Evolutionary conservation across 2,888 invertebrate genomes (phyloP).

Genomic region (Drosophila multiciliata): DNA sequence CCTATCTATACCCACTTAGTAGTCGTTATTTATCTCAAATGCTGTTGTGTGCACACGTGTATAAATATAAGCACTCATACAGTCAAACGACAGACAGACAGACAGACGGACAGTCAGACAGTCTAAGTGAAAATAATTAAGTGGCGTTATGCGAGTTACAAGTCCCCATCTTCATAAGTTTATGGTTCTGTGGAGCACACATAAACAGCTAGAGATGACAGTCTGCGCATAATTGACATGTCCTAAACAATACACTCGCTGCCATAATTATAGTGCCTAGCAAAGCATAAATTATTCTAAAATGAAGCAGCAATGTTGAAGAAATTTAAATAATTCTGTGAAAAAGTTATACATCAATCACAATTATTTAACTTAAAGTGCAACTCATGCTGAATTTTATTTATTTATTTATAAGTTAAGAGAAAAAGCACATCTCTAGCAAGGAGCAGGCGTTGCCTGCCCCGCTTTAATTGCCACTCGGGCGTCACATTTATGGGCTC

Average conservation of each 20-base stretch:
- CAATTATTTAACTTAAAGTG: neutral
- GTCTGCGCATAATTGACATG: constrained; percentile 18
- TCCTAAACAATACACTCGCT: neutral
- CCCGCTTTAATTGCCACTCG: constrained; percentile 68
- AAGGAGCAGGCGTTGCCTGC: constrained; percentile 37
- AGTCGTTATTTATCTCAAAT: constrained; percentile 72
- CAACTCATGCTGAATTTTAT: neutral
- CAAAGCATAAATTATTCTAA: neutral
- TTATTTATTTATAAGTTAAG: neutral
- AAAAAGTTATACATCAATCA: neutral
- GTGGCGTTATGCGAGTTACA: constrained; percentile 61
- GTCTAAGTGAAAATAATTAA: constrained; percentile 72
- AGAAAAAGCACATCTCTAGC: constrained; percentile 31
- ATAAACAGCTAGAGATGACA: constrained; percentile 52
- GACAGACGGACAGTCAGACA: neutral
- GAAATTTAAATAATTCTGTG: neutral
- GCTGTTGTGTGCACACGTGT: constrained; percentile 50
- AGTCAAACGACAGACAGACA: constrained; percentile 19
- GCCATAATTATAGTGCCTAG: neutral
- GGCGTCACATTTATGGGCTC: constrained; percentile 66
- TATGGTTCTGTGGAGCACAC: constrained; percentile 6
- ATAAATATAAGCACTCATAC: constrained; percentile 29
- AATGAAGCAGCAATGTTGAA: neutral
- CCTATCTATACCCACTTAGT: constrained; percentile 29
- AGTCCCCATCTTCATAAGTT: constrained; percentile 5